These are phyloP conservation scores for Alauda arvensis DNA, from an alignment of 2,797 vertebrate species.

Conservation along the genomic window DNA sequence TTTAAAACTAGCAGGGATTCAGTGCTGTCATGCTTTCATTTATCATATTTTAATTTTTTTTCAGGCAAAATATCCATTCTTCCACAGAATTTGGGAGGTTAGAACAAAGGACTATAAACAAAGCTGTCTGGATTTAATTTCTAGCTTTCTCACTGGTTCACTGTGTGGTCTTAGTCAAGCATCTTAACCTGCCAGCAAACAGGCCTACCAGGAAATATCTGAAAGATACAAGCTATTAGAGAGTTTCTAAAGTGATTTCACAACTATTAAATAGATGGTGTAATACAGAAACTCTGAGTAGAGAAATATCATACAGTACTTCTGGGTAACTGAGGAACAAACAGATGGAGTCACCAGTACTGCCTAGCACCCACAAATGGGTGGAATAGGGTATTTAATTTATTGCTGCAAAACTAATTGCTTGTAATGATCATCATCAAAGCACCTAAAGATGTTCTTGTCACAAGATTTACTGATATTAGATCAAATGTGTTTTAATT, in stretches of 20 bases:
- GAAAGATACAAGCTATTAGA: not conserved
- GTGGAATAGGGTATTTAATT: not conserved
- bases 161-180: not conserved
- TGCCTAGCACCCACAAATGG: not conserved
- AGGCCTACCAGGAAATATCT: not conserved
- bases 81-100: not conserved
- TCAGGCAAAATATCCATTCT: not conserved
- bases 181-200: not conserved
- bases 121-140: not conserved
- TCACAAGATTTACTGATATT: not conserved
- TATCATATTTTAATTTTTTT: not conserved
- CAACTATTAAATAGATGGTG: not conserved
- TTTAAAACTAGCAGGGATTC: not conserved
- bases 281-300: not conserved
- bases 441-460: not conserved
- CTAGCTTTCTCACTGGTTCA: not conserved
- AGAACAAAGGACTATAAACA: slow-evolving; percentile 11
- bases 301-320: not conserved
- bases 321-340: not conserved
- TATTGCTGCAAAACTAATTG: not conserved
- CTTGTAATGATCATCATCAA: not conserved
- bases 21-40: not conserved
- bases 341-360: not conserved
- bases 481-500: not conserved
- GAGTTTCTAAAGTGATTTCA: not conserved